phyloP scores from a whole-genome alignment of 2,113 vertebrate species.

The Onychorhynchus coronatus region DNA sequence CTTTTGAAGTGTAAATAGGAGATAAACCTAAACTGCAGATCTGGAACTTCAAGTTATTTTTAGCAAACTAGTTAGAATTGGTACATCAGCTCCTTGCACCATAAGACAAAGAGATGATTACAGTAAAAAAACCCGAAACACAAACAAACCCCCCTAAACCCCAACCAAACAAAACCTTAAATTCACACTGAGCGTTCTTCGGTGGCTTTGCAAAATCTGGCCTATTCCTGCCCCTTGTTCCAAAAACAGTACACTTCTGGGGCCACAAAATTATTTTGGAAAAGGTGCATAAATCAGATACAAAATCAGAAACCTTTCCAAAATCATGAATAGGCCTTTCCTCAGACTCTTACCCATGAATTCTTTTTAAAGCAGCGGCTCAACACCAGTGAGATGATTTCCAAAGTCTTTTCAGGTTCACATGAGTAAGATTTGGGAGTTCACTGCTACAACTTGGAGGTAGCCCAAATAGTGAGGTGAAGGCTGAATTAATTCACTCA shows the following conservation, averaged over 20 bases:
- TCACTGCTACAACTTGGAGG: neutral
- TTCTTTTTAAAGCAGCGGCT: neutral
- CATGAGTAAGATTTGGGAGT: neutral
- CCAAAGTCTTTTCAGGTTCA: neutral
- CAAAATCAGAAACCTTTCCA: neutral
- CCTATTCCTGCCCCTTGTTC: neutral
- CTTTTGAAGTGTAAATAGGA: constrained; percentile 58
- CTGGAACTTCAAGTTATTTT: constrained; percentile 22
- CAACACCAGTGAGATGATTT: neutral
- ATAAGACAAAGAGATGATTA: neutral
- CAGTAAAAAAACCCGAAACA: neutral
- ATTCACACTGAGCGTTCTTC: neutral
- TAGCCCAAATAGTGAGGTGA: neutral
- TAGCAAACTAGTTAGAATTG: neutral
- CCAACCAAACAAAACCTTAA: neutral
- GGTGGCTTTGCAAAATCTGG: neutral
- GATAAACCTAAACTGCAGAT: neutral
- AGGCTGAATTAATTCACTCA: neutral
- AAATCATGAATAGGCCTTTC: neutral
- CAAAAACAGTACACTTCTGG: neutral
- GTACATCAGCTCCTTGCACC: neutral
- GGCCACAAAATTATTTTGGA: neutral
- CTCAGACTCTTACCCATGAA: neutral
- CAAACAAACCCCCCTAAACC: accelerated
- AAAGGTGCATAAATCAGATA: neutral